Conservation (phyloP, 2,888 invertebrate genomes). For the Junonia oenone region DNA sequence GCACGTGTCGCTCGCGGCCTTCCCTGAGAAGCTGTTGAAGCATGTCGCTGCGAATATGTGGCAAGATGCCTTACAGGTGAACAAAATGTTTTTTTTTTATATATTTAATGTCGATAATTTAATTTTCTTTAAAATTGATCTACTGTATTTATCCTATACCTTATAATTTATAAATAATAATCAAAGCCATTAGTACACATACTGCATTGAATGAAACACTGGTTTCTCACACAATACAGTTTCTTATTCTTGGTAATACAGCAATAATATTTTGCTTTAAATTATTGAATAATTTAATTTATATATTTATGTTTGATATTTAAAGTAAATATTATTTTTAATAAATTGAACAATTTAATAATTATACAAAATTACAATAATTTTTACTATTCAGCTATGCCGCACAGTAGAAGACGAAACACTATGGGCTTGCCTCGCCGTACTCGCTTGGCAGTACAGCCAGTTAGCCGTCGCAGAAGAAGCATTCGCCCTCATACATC, state of each 20-base stretch:
- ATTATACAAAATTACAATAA: not conserved
- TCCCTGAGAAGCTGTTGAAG: conserved; percentile 79
- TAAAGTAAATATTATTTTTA: no score
- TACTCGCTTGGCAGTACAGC: conserved; percentile 91
- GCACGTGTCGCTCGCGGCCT: conserved; percentile 85
- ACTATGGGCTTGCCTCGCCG: conserved; percentile 97
- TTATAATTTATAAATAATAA: no score
- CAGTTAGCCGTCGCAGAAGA: conserved; percentile 95
- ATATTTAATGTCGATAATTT: not conserved
- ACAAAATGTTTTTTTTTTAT: not conserved
- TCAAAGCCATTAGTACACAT: no score
- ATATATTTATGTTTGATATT: no score
- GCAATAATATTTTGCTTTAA: no score
- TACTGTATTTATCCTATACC: no score
- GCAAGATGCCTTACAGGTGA: conserved; percentile 90
- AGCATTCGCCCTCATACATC: conserved; percentile 86
- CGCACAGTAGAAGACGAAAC: conserved; percentile 76
- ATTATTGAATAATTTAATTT: no score
- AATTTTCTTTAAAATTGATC: no score
- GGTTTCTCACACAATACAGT: no score
- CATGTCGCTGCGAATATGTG: conserved; percentile 87
- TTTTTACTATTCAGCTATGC: conserved; percentile 51
- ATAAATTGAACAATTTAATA: no score
- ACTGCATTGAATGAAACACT: no score
- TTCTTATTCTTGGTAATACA: no score